Conservation (phyloP, 2,113 vertebrate species). For the Lophotis ruficrista region DNA sequence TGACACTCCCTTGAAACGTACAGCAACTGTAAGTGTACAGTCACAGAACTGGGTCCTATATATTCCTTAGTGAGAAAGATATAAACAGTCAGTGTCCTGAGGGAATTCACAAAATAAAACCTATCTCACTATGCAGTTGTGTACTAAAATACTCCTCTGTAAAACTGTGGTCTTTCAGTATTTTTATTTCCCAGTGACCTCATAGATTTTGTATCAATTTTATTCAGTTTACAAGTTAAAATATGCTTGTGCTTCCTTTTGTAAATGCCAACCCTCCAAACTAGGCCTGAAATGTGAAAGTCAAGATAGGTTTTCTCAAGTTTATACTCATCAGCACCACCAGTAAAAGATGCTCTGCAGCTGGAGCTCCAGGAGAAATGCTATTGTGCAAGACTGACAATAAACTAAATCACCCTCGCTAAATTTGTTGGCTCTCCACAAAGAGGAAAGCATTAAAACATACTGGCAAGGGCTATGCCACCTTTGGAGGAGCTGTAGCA, state of each 20-base stretch:
- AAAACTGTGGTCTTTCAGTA: background rate
- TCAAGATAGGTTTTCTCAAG: background rate
- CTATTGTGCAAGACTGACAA: background rate
- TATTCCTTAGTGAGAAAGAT: background rate
- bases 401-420: background rate
- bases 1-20: background rate
- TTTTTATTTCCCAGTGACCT: background rate
- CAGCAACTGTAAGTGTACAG: background rate
- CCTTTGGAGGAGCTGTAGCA: background rate
- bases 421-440: background rate
- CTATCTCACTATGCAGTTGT: background rate
- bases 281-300: background rate
- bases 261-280: background rate
- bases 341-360: background rate
- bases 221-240: background rate
- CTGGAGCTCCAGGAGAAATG: background rate
- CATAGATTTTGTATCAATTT: background rate
- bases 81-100: background rate
- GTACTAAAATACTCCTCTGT: background rate
- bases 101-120: background rate
- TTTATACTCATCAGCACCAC: background rate
- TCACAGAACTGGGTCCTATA: background rate
- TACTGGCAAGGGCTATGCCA: background rate
- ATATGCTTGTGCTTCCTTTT: background rate
- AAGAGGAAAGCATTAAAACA: background rate